Percentiles rank a stretch among this genome's conserved stretches.
Evolutionary conservation across 2,797 vertebrate genomes (phyloP).

Genomic region (Chelidonichthys spinosus): DNA sequence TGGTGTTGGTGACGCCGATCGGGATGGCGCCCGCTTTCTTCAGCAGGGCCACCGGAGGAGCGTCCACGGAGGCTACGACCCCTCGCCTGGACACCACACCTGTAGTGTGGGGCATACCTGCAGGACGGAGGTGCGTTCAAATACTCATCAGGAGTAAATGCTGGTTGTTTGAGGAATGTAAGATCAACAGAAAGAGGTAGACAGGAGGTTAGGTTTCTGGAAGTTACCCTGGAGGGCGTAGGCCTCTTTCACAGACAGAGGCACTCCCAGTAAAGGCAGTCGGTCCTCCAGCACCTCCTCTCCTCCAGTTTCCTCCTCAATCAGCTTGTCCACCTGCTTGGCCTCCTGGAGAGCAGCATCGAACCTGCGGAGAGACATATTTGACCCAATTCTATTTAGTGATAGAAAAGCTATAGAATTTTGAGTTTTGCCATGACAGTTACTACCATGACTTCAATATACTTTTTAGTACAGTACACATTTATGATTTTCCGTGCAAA

Average conservation of each 20-base stretch:
- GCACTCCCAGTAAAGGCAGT: slow-evolving; percentile 92
- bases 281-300: slow-evolving; percentile 87
- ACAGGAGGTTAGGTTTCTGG: slow-evolving; percentile 12
- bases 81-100: slow-evolving; percentile 83
- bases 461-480: too few relatives aligned
- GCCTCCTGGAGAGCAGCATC: slow-evolving; percentile 89
- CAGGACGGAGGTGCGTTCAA: not conserved
- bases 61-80: slow-evolving; percentile 76
- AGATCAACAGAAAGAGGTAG: not conserved
- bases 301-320: slow-evolving; percentile 83
- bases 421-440: not conserved
- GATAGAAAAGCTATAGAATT: too few relatives aligned
- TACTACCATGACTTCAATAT: too few relatives aligned
- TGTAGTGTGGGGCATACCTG: slow-evolving; percentile 90
- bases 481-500: not conserved
- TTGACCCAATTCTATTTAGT: not conserved
- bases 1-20: slow-evolving; percentile 91
- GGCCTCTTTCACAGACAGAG: slow-evolving; percentile 90
- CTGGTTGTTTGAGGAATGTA: not conserved
- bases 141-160: not conserved
- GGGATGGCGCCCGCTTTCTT: slow-evolving; percentile 92
- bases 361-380: slow-evolving; percentile 80
- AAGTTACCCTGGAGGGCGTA: slow-evolving; percentile 86
- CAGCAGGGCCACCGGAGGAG: slow-evolving; percentile 83
- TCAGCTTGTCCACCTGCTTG: slow-evolving; percentile 85